These are phyloP conservation scores for Hirundo rustica DNA, from an alignment of 2,797 vertebrate genomes.

Conservation along the genomic window DNA sequence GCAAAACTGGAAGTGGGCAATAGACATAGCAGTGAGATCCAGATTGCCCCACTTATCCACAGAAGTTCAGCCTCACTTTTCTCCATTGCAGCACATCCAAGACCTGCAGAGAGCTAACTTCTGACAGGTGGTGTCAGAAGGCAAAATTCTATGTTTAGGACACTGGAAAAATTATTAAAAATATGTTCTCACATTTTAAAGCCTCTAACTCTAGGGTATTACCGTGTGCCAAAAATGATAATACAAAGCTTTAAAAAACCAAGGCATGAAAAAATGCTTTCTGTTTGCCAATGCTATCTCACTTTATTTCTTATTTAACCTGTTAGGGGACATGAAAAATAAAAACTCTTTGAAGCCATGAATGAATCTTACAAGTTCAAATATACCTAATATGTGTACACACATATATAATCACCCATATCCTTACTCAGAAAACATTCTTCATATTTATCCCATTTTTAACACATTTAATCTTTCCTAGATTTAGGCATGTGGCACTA, in stretches of 20 bases:
- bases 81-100: background rate
- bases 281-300: background rate
- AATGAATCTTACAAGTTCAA: background rate
- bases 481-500: background rate
- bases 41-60: fast-evolving
- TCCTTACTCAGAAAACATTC: background rate
- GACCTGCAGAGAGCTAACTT: background rate
- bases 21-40: background rate
- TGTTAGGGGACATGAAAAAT: background rate
- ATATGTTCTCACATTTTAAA: background rate
- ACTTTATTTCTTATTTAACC: background rate
- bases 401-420: background rate
- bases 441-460: background rate
- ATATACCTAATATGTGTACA: background rate
- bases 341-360: background rate
- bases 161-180: background rate
- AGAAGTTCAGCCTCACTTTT: background rate
- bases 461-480: background rate
- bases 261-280: background rate
- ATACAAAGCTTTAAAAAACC: background rate
- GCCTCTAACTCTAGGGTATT: background rate
- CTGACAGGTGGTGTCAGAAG: background rate
- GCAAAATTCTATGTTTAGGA: background rate
- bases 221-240: background rate
- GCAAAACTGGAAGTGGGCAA: background rate